A percentile compares a stretch with the other conserved stretches of the same genome.
phyloP scores from a whole-genome alignment of 2,888 invertebrate species.

The Lasius fuliginosus region DNA sequence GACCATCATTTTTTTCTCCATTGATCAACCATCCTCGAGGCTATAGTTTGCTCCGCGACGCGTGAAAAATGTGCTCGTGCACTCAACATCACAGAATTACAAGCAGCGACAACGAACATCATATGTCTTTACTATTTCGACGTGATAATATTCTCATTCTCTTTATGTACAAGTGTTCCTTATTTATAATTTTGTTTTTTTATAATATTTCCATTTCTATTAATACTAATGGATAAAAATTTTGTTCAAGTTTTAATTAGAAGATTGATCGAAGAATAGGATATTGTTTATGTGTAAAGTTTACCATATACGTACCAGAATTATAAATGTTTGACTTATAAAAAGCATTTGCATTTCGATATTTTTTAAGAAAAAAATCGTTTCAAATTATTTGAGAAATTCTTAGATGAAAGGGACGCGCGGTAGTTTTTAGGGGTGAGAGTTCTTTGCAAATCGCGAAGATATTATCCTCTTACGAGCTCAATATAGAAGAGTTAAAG shows the following conservation, averaged over 20 bases:
- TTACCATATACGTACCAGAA: neutral
- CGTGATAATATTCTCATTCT: neutral
- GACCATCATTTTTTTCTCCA: conserved; percentile 9
- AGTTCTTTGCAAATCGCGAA: neutral
- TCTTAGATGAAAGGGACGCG: neutral
- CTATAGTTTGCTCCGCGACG: conserved; percentile 10
- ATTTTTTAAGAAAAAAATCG: neutral
- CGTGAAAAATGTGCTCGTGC: conserved; percentile 16
- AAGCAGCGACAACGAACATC: neutral
- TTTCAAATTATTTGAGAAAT: neutral
- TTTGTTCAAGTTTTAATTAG: neutral
- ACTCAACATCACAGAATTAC: conserved; percentile 9
- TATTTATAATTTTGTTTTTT: neutral
- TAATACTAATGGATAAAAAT: neutral
- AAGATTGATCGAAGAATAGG: neutral
- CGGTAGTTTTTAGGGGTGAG: neutral
- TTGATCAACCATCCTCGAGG: conserved; percentile 1
- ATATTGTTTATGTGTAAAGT: neutral
- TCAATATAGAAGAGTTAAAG: conserved; percentile 23
- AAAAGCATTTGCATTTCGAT: neutral
- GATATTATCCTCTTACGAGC: neutral
- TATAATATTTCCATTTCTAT: neutral
- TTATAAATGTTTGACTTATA: neutral
- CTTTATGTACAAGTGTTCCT: neutral
- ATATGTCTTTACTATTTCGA: neutral